Base-by-base conservation (phyloP, 2,113 vertebrate species). In the Martes martes region DNA sequence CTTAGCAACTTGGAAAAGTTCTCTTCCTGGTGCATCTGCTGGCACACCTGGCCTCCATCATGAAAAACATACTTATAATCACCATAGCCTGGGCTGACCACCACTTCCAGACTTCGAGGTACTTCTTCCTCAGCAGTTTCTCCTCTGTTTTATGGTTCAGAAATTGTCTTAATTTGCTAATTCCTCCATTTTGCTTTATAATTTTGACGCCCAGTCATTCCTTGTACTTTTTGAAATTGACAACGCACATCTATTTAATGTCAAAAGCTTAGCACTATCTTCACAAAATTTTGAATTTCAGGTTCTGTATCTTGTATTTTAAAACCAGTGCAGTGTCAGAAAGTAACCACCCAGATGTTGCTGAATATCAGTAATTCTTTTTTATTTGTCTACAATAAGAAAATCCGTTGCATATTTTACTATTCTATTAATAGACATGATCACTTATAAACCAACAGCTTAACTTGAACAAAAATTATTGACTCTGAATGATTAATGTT, bases 71-170 rank as follows among this genome's bases (percentile, higher is more conserved):
- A 0, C 45, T 97, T 69, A 76, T 96, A 4, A 42, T 97, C 39
- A 69, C 23, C 4, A 24, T 90, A 28, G 94, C 59, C 8, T 61
- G 74, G 2, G 7, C 33, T 23, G 91, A 96, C 73, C 45, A 7
- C 7, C 36, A 2, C 52, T 81, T 96, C 6, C 97, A 96, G 10
- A 96, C 24, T 1, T 89, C 92, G 1, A 88, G 92, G 94, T 95
- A 95, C 33, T 73, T 96, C 39, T 92, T 96, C 11, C 84, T 96
- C 33, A 91, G 88, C 67, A 28, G 23, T 4, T 96, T 96, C 74
- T 94, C 96, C 74, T 90, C 92, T 26, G 8, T 50, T 45, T 69
- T 83, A 81, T 6, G 39, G 9, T 87, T 89, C 19, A n/a, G 45
- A 89, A 85, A 92, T 63, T 80, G 26, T 79, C 73, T 80, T 65